Evolutionary conservation across 2,113 vertebrate species (phyloP), one percentile per base, ranked within the genome.

Genomic region (Tachuris rubrigastra): DNA sequence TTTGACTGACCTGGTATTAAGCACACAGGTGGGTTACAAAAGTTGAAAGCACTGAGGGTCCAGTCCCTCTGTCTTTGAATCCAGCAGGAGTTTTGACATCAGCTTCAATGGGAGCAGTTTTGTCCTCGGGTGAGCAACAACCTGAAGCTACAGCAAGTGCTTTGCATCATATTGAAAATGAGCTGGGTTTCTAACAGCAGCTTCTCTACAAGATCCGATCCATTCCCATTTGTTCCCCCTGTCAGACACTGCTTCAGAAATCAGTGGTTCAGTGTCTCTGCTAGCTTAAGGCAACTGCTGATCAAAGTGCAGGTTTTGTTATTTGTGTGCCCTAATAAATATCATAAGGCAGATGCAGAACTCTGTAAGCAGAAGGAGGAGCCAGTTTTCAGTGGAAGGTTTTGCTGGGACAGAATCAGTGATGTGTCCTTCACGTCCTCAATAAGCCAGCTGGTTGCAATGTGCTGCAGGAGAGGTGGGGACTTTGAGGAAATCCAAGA

Each of bases 221-320:
- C 11, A 3, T 87, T 90, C 60, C 42, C 20, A 5, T 82, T 90
- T 85, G 66, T 79, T 93, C 28, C 18, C 31, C 18, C 23, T 69
- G 30, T 77, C 87, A 82, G 81, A 46, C 77, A 59, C 50, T 83
- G 35, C 83, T 55, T 81, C 76, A 47, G 50, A 76, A 85, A 59
- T 30, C 42, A 42, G 37, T 31, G 59, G 67, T 75, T 96, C 35
- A 27, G 18, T 46, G 77, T 84, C 53, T 77, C 71, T 90, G 41
- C 33, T 42, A 69, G 50, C 84, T 55, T 83, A 58, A 73, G 83
- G 74, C 59, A 85, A n/a, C 31, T 0, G 0, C 55, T 85, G 88
- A 89, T 76, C 81, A 74, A 90, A 92, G 87, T 42, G 21, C 55
- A 60, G 75, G 33, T 76, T 95, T 96, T 95, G 47, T 83, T 86